Base-by-base conservation (phyloP, 2,113 vertebrate genomes). In the Takifugu flavidus region DNA sequence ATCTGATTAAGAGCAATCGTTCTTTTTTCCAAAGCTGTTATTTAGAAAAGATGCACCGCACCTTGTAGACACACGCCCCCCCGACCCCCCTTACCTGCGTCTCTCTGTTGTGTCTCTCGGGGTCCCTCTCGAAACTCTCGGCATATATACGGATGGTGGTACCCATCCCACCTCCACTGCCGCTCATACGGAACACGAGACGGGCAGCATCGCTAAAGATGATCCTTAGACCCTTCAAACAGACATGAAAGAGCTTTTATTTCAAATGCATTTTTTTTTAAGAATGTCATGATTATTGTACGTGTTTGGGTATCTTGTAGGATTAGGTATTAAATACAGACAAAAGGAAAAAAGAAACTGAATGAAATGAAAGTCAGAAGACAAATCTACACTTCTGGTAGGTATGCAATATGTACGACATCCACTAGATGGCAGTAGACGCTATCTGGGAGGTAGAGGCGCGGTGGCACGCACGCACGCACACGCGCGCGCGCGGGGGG, bases 91-190 rank as follows among this genome's bases (percentile, higher is more conserved):
- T n/a, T 80, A 91, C 97, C 94, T 99, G 97, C 25, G 96, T 92
- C 70, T 98, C 97, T 82, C 92, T 94, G 71, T 87, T 92, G 52
- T 97, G 95, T 43, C 92, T 93, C 68, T 93, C 93, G 0, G 95
- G 94, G 76, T 98, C 97, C 75, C 91, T 93, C 78, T 98, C 96
- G 0, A 94, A 96, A 87, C 93, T 95, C 87, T 99, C 97, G 0
- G 95, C 96, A 0, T 98, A 98, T 71, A 99, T 95, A 15, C 97
- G 91, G 70, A 98, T 79, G 53, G 93, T 96, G 76, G 95, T 89
- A 53, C 95, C 91, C 45, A 87, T 80, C 2, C 94, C 93, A 29
- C 93, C 92, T 0, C 94, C 94, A n/a, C 95, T 95, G 45, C 95
- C 93, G 29, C 97, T 98, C 84, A 96, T 92, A 74, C 97, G 89